Percentiles rank a stretch among this genome's conserved stretches.
These are phyloP conservation scores for Andrena haemorrhoa DNA, from an alignment of 2,888 invertebrate genomes.

Conservation along the genomic window DNA sequence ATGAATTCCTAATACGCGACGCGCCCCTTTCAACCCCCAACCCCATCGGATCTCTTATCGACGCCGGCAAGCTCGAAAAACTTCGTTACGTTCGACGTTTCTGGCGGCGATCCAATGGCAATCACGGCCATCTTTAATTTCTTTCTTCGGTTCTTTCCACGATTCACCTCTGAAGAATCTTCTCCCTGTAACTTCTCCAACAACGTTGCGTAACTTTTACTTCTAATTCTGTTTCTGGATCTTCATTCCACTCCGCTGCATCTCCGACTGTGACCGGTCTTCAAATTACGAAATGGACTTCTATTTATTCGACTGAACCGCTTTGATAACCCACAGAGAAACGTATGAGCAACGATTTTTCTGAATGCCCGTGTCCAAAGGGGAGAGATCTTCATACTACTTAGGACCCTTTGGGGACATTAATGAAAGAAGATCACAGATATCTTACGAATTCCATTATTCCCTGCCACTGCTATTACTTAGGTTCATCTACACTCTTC, in stretches of 20 bases:
- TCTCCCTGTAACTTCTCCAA: conserved; percentile 21
- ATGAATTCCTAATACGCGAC: conserved; percentile 82
- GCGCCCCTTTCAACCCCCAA: conserved; percentile 35
- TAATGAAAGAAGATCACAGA: no score
- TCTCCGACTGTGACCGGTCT: not conserved
- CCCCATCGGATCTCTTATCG: conserved; percentile 58
- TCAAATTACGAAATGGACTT: not conserved
- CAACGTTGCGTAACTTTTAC: conserved; percentile 11
- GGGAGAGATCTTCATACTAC: no score
- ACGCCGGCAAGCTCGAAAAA: conserved; percentile 73
- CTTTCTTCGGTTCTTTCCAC: conserved; percentile 70
- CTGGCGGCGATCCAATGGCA: conserved; percentile 79
- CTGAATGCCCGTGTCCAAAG: no score
- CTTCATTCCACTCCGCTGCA: not conserved
- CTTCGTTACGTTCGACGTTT: conserved; percentile 77
- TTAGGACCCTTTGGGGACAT: no score
- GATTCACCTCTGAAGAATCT: not conserved
- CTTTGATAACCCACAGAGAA: no score
- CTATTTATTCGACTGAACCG: no score
- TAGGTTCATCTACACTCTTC: no score
- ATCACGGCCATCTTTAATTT: conserved; percentile 81
- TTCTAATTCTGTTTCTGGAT: conserved; percentile 1
- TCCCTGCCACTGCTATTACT: no score
- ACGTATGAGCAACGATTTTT: no score
- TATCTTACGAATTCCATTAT: no score